These are phyloP conservation scores for Plutomurus gul DNA, from an alignment of 1,140 invertebrate species.

Conservation along the genomic window DNA sequence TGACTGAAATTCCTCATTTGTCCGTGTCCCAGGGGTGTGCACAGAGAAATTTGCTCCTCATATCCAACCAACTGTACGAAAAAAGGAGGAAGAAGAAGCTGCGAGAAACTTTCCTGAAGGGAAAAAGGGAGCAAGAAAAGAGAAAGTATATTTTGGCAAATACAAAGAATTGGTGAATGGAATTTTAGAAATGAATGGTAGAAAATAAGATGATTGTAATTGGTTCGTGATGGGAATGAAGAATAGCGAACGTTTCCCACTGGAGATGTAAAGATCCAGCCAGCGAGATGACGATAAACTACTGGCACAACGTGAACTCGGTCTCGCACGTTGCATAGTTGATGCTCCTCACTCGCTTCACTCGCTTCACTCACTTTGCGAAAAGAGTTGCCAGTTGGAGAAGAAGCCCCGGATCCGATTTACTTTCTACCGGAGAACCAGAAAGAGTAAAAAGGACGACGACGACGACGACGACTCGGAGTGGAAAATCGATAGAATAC, in stretches of 20 bases:
- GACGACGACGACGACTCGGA: background rate
- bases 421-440: background rate
- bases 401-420: too few species aligned
- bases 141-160: too few species aligned
- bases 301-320: background rate
- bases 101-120: too few species aligned
- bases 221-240: conserved; percentile 12
- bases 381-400: too few species aligned
- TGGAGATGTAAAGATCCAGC: background rate
- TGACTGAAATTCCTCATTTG: background rate
- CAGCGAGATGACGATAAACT: background rate
- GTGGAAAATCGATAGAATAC: conserved; percentile 21
- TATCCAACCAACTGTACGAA: too few species aligned
- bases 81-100: too few species aligned
- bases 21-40: background rate
- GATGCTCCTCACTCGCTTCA: background rate
- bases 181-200: background rate
- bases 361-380: too few species aligned
- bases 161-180: background rate
- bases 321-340: background rate
- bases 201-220: conserved; percentile 25
- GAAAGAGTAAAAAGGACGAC: background rate
- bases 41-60: background rate
- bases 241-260: background rate
- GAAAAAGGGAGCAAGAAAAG: too few species aligned